These are phyloP conservation scores for Nezara viridula DNA, from an alignment of 2,888 invertebrate species.

Conservation along the genomic window DNA sequence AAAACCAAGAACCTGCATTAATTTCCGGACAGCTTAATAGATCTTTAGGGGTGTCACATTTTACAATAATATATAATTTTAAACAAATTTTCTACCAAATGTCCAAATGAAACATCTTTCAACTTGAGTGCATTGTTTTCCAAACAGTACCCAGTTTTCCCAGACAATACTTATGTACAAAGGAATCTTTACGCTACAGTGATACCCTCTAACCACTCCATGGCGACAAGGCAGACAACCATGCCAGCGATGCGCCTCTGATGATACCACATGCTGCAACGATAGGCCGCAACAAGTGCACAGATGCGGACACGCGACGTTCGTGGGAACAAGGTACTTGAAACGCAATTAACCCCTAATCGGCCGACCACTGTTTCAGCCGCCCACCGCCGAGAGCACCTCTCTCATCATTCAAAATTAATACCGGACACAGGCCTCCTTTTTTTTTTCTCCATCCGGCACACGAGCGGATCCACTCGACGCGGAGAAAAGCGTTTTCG, in stretches of 20 bases:
- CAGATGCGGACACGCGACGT: slow-evolving; percentile 37
- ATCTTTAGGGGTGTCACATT: no score
- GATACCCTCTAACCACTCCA: background rate
- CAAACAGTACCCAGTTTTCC: background rate
- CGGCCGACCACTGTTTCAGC: slow-evolving; percentile 27
- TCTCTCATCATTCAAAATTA: slow-evolving; percentile 45
- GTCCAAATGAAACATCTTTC: no score
- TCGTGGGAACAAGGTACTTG: slow-evolving; percentile 27
- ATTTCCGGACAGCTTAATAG: no score
- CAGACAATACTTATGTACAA: background rate
- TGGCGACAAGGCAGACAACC: background rate
- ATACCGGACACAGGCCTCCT: slow-evolving; percentile 12
- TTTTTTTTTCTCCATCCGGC: background rate
- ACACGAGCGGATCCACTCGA: slow-evolving; percentile 38
- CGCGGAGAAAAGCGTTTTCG: background rate
- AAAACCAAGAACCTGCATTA: no score
- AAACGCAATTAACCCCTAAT: slow-evolving; percentile 46
- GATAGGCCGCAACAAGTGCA: slow-evolving; percentile 23
- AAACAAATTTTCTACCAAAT: no score
- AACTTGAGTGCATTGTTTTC: background rate
- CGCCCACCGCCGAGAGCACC: slow-evolving; percentile 17
- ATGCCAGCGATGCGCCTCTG: background rate
- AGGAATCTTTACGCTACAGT: background rate
- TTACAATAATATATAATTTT: no score
- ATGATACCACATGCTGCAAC: background rate